Conservation (phyloP, 2,797 vertebrate genomes). For the Sebastes goodei region DNA sequence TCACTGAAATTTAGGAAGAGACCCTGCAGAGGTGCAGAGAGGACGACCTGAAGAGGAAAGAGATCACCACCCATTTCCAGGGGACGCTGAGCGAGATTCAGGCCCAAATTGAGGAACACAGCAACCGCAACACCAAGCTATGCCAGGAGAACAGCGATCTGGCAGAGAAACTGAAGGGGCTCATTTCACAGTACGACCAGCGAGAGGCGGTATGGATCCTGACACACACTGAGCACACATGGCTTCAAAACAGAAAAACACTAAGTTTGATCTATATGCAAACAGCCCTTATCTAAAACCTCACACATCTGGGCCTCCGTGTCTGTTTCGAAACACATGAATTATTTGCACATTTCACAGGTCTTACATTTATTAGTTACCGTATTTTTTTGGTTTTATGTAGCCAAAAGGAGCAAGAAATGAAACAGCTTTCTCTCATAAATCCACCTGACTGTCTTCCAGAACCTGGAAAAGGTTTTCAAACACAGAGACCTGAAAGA, state of each 20-base stretch:
- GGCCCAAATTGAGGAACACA: constrained; percentile 97
- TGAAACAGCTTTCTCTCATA: constrained; percentile 39
- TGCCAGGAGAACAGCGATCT: constrained; percentile 96
- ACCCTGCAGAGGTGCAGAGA: constrained; percentile 94
- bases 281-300: constrained; percentile 2
- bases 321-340: constrained; percentile 3
- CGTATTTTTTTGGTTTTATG: constrained; percentile 42
- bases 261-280: neutral
- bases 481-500: constrained; percentile 98
- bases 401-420: constrained; percentile 15
- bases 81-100: constrained; percentile 95
- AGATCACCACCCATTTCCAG: constrained; percentile 98
- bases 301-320: neutral
- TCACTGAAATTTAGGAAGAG: constrained; percentile 87
- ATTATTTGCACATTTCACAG: constrained; percentile 30
- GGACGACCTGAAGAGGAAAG: constrained; percentile 97
- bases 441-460: constrained; percentile 45
- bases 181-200: constrained; percentile 96
- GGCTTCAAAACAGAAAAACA: neutral
- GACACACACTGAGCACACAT: neutral
- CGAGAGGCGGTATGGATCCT: constrained; percentile 89
- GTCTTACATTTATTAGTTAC: constrained; percentile 47
- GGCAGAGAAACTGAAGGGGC: constrained; percentile 94
- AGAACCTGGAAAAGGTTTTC: constrained; percentile 98
- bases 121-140: constrained; percentile 93